Evolutionary conservation across 2,113 vertebrate genomes (phyloP).

Genomic region (Rhombomys opimus): DNA sequence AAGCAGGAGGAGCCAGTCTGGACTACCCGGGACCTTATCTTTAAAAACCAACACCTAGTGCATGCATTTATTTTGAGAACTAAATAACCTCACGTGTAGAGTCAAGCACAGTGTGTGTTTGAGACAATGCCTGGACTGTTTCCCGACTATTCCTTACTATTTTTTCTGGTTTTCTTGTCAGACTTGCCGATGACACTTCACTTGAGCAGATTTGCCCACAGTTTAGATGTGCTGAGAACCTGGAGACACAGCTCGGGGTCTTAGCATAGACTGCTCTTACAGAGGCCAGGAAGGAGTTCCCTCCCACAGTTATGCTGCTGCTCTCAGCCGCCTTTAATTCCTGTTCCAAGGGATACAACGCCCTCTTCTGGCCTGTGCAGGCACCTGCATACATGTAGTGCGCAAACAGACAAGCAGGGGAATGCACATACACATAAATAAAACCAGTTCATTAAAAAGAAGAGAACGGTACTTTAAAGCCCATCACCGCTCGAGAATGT

Average conservation of each 20-base stretch:
- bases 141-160: not conserved
- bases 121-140: not conserved
- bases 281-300: not conserved
- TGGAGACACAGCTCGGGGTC: not conserved
- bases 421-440: not conserved
- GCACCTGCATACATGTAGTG: not conserved
- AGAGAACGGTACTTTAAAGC: not conserved
- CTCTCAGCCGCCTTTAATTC: not conserved
- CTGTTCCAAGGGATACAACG: not conserved
- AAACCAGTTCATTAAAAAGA: not conserved
- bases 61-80: not conserved
- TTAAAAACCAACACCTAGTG: not conserved
- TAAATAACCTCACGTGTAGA: not conserved
- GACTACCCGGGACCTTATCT: not conserved
- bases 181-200: slow-evolving; percentile 23
- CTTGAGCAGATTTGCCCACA: slow-evolving; percentile 21
- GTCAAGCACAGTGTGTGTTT: not conserved
- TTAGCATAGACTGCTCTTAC: not conserved
- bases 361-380: not conserved
- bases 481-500: slow-evolving; percentile 28
- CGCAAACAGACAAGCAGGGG: not conserved
- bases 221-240: not conserved
- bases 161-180: slow-evolving; percentile 3
- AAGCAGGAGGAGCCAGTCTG: not conserved
- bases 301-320: not conserved